Base-by-base conservation (phyloP, 2,888 invertebrate genomes). In the Arctia plantaginis region DNA sequence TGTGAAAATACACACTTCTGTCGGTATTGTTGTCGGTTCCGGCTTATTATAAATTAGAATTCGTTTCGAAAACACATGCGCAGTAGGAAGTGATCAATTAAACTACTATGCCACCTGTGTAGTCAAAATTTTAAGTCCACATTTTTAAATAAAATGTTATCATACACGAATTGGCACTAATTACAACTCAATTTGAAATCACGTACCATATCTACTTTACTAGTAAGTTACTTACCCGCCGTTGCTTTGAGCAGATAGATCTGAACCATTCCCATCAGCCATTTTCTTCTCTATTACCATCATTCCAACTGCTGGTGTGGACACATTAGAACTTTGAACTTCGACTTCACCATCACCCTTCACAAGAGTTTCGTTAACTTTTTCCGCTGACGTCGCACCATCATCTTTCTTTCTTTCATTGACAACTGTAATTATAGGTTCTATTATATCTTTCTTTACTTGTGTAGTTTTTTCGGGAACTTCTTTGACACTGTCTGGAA, bases 331-430 rank as follows among this genome's bases (percentile, higher is more conserved):
- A 90, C 96, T 96, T 84, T 96, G 96, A 77, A 96, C 96, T 86
- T 97, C 97, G 27, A 96, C 94, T 78, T 97, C 97, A 65, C 96
- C 95, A 76, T 96, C 96, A 30, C 96, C 96, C 85, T 96, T 96
- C 55, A 97, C 96, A 79, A 96, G 89, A 65, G 96, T 89, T 76
- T 93, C 94, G 64, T 90, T 94, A 55, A 94, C 89, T 84, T 90
- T 95, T 72, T 93, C 94, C 15, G 87, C 74, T 0, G 89, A 82
- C 41, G 90, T 90, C 1, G 82, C 80, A 2, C 89, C 84, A 20
- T 87, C 87, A 69, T 89, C 90, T 70, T 90, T 92, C 83, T 90
- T 92, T 80, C 92, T 93, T 78, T 95, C 95, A 83, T 93, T 95
- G 0, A 96, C 95, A 41, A 95, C 93, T 77, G 88, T 93, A 0